Base-by-base conservation (phyloP, 2,797 vertebrate species). In the Alauda arvensis region DNA sequence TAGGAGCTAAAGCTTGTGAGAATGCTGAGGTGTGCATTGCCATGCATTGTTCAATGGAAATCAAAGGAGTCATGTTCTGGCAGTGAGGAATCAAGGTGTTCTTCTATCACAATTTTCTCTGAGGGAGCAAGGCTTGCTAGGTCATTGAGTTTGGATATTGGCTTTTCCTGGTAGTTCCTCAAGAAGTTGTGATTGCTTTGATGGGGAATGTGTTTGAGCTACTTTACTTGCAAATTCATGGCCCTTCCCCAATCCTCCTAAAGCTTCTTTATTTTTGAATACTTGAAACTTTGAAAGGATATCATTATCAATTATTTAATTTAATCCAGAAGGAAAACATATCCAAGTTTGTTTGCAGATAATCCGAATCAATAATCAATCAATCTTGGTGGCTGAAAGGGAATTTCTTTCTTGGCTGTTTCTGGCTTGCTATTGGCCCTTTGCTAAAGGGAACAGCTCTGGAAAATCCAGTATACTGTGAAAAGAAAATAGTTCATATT, bases 401-500 rank as follows among this genome's bases (percentile, higher is more conserved):
- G 8, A 77, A 33, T 83, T 59, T 65, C 10, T 65, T 51, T 81
- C 31, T 59, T 31, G n/a, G 8, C 42, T 60, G 12, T 79, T 79
- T 49, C 42, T 72, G n/a, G 12, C 67, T 81, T 78, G 83, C 57
- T 65, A 15, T 37, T 52, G 29, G 31, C 8, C 5, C 33, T 74
- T 76, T 67, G 23, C 43, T 87, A 46, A 85, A 76, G 39, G 17
- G 21, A 55, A 34, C 0, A 0, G 26, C 46, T 85, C 68, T 84
- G 53, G 55, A 90, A 84, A 88, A 84, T 79, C 25, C 63, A 53
- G 6, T 31, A 25, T 63, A 57, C 24, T 51, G 45, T 62, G 31
- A 67, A 89, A 90, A 89, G 43, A 65, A 83, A 71, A 63, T 16
- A 29, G 63, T 88, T 85, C 51, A 45, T 76, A 68, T 76, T 66